Conservation (phyloP, 2,113 vertebrate species). For the Lagopus muta region DNA sequence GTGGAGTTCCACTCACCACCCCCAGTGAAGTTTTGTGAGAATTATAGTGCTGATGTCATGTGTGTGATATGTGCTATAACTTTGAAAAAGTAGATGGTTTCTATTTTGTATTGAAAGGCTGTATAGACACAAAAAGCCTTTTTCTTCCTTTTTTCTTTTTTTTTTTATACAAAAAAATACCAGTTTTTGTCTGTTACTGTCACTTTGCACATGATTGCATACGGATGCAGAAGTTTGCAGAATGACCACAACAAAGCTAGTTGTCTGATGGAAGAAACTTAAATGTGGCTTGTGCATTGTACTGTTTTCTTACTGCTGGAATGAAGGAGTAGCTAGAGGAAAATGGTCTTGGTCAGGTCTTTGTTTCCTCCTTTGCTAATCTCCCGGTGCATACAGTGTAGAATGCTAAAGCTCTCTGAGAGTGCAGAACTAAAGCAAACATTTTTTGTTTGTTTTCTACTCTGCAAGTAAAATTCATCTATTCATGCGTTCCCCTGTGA, state of each 20-base stretch:
- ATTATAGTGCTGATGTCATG: neutral
- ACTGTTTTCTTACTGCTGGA: neutral
- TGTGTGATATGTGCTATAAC: neutral
- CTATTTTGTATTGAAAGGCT: neutral
- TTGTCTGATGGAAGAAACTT: neutral
- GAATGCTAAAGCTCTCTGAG: neutral
- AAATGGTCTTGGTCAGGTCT: neutral
- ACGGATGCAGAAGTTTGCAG: neutral
- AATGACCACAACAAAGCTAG: neutral
- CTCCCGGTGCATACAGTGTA: neutral
- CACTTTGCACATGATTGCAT: neutral
- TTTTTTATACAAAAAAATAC: neutral
- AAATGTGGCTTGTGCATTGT: neutral
- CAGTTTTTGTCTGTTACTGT: accelerated
- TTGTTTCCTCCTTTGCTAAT: neutral
- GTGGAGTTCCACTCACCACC: neutral
- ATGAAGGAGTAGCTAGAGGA: neutral
- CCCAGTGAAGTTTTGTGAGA: neutral
- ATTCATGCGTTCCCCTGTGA: neutral
- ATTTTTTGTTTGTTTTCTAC: too few species aligned
- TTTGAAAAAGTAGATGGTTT: neutral
- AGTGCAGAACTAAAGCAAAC: neutral
- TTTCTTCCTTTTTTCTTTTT: neutral
- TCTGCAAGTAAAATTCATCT: neutral
- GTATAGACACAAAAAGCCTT: neutral